These are phyloP conservation scores for Panorpa germanica DNA, from an alignment of 2,888 invertebrate species.

Conservation along the genomic window DNA sequence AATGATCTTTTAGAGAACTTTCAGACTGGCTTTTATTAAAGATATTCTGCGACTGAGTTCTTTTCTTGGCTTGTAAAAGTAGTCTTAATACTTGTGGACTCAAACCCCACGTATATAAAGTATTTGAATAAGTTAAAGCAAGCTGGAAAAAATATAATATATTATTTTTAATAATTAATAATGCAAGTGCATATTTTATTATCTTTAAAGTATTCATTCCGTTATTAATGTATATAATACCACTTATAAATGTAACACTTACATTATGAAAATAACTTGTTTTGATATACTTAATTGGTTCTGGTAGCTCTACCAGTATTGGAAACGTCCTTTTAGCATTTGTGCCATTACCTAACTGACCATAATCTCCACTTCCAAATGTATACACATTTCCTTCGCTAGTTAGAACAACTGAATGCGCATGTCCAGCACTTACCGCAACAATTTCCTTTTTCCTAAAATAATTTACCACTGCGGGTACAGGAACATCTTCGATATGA, in stretches of 20 bases:
- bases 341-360: no score
- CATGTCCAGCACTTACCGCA: conserved; percentile 56
- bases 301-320: conserved; percentile 30
- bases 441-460: conserved; percentile 26
- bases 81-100: conserved; percentile 54
- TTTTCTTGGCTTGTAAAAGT: conserved; percentile 40
- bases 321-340: conserved; percentile 38
- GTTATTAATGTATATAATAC: no score
- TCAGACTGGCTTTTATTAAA: no score
- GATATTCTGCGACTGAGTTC: no score
- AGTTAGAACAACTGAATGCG: conserved; percentile 49
- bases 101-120: conserved; percentile 55
- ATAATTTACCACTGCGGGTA: conserved; percentile 30
- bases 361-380: no score
- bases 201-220: no score
- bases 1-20: no score
- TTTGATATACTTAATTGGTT: conserved; percentile 30
- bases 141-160: conserved; percentile 27
- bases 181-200: conserved; percentile 3
- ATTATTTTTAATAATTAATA: conserved; percentile 5
- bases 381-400: conserved; percentile 49
- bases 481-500: conserved; percentile 45
- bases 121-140: conserved; percentile 41
- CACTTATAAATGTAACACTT: conserved; percentile 19
- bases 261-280: conserved; percentile 65